These are phyloP conservation scores for Halcyon chelicuti DNA, from an alignment of 2,797 vertebrate genomes.

Conservation along the genomic window DNA sequence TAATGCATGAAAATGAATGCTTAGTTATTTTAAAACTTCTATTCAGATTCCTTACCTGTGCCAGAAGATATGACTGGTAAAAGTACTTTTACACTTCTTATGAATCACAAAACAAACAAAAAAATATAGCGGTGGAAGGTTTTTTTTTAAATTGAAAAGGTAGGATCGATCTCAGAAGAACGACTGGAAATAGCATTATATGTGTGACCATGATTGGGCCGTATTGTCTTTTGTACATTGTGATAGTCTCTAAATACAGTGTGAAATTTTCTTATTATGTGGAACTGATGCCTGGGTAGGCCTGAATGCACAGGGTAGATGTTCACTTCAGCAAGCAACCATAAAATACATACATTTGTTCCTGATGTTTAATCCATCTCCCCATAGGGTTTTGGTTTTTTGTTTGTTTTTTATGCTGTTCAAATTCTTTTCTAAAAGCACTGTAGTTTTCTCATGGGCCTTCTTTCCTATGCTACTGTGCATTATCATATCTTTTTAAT, in stretches of 20 bases:
- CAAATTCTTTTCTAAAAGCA: background rate
- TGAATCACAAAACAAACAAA: rapidly evolving
- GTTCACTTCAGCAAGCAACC: background rate
- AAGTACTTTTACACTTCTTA: background rate
- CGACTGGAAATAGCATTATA: background rate
- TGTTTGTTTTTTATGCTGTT: background rate
- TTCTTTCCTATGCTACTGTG: background rate
- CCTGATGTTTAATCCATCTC: background rate
- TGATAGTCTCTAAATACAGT: background rate
- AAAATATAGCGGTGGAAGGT: no score
- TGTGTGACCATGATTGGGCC: background rate
- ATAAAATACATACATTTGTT: background rate
- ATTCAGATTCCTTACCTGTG: background rate
- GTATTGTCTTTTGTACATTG: background rate
- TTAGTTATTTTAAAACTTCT: background rate
- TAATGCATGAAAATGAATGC: background rate
- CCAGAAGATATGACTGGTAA: background rate
- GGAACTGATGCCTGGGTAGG: background rate
- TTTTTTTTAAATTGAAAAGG: background rate
- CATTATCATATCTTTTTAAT: background rate
- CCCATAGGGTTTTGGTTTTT: background rate
- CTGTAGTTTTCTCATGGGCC: background rate
- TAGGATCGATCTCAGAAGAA: background rate
- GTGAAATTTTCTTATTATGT: background rate
- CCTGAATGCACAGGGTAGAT: background rate